Evolutionary conservation across 1,140 invertebrate species (phyloP).

Genomic region (Lasioglossum albipes): DNA sequence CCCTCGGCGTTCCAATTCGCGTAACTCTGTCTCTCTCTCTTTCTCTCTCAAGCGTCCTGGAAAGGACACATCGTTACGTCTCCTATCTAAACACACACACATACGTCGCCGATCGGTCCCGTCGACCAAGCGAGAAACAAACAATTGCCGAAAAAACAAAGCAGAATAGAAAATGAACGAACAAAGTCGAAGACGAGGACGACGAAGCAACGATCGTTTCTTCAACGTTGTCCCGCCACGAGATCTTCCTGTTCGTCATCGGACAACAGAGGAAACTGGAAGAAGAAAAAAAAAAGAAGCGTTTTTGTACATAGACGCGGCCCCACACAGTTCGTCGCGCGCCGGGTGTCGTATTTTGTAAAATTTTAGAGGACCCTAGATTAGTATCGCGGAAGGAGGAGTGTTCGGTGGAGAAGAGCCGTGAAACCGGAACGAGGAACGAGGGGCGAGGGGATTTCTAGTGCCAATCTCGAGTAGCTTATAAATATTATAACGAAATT

Average conservation of each 20-base stretch:
- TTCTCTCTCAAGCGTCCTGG: slow-evolving; percentile 13
- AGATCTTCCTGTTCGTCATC: slow-evolving; percentile 13
- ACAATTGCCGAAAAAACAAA: background rate
- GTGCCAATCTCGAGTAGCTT: slow-evolving; percentile 49
- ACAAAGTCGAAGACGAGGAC: too few relatives aligned
- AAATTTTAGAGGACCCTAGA: slow-evolving; percentile 32
- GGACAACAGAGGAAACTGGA: background rate
- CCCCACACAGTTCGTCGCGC: background rate
- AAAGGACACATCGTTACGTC: slow-evolving; percentile 5
- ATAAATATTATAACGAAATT: slow-evolving; percentile 53
- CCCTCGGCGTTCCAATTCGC: slow-evolving; percentile 30
- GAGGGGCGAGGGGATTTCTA: slow-evolving; percentile 26
- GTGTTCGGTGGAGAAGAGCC: too few relatives aligned
- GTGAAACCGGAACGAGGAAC: background rate
- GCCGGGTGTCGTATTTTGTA: slow-evolving; percentile 33
- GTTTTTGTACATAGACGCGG: slow-evolving; percentile 39
- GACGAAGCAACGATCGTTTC: too few relatives aligned
- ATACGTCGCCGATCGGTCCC: slow-evolving; percentile 37
- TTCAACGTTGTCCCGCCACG: too few relatives aligned
- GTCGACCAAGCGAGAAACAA: slow-evolving; percentile 7
- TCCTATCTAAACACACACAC: slow-evolving; percentile 1
- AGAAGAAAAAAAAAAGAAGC: too few relatives aligned
- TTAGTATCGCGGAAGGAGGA: background rate
- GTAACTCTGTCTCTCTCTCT: slow-evolving; percentile 15
- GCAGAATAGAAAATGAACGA: background rate